A percentile compares a stretch with the other conserved stretches of the same genome.
phyloP scores from a whole-genome alignment of 2,888 invertebrate genomes.

The Trissolcus japonicus region DNA sequence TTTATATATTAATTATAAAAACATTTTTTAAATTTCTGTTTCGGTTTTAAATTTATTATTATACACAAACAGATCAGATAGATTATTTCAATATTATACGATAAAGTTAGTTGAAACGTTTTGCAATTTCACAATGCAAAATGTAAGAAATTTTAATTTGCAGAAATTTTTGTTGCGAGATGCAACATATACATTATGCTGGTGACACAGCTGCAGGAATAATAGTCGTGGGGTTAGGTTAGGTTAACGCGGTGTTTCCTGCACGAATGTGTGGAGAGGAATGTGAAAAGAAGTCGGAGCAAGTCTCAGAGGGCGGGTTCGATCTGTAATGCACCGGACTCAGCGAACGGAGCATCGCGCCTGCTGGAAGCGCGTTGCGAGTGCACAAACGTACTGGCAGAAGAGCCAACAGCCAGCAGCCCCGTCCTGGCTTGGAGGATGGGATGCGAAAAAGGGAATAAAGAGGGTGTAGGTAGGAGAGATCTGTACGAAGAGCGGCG shows the following conservation, averaged over 20 bases:
- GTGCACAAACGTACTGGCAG: constrained; percentile 53
- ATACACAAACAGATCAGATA: no score
- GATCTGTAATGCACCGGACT: constrained; percentile 47
- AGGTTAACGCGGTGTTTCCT: constrained; percentile 47
- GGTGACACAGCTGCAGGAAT: constrained; percentile 43
- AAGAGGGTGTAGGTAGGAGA: constrained; percentile 65
- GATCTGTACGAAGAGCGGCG: constrained; percentile 75
- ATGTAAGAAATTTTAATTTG: no score
- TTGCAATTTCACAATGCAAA: no score
- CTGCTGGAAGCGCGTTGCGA: constrained; percentile 36
- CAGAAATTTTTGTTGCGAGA: no score
- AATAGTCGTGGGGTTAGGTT: constrained; percentile 42
- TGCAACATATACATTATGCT: no score
- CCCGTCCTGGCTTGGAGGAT: constrained; percentile 56
- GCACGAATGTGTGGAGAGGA: constrained; percentile 34
- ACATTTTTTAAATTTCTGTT: no score
- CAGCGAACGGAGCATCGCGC: constrained; percentile 6
- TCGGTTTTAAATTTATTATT: no score
- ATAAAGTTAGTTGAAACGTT: no score
- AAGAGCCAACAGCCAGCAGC: constrained; percentile 53
- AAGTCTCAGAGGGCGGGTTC: constrained; percentile 43
- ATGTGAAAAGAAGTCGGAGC: constrained; percentile 26
- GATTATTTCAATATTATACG: no score
- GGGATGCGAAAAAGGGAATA: constrained; percentile 69
- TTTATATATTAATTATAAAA: no score